Evolutionary conservation across 2,113 vertebrate species (phyloP), one percentile per base, ranked within the genome.

Genomic region (Barbus barbus): DNA sequence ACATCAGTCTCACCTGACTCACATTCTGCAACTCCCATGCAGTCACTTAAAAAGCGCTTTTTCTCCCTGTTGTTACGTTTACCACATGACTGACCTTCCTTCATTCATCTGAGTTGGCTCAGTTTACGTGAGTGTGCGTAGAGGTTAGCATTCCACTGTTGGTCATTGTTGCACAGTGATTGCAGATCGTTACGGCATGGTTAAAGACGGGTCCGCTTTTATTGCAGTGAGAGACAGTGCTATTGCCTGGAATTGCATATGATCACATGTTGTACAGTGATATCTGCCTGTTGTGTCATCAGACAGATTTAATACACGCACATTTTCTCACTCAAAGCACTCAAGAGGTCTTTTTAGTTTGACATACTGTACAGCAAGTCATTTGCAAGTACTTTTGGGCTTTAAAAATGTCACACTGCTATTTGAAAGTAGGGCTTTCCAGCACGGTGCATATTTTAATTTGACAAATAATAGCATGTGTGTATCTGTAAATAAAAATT

Each of bases 241-340:
- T 84, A 87, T 90, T 90, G 87, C 89, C 69, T 71, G 69, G 84
- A 82, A 83, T 88, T 90, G 89, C 85, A 88, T 86, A 61, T 86
- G 86, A 87, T 84, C 75, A 53, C 83, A 56, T 87, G 81, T 78
- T 86, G 86, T 86, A 85, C 81, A 87, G 74, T 56, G 58, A 51
- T 79, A 80, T 86, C 79, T 65, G 81, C 73, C 65, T 85, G 85
- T 82, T 83, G 79, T 88, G 85, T 86, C 85, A 88, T 86, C 85
- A 86, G 78, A 86, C 61, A 11, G 36, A 41, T 81, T 78, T 53
- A 71, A 74, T 61, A 24, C 26, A 79, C 31, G 3, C 78, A 71
- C 83, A 22, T 26, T 80, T 58, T 56, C 65, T 77, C 61, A 69
- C 63, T 73, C 81, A 80, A 83, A 73, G 22, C 78, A 77, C 58